Evolutionary conservation across 2,113 vertebrate genomes (phyloP), one percentile per base, ranked within the genome.

Genomic region (Microcebus ravelobensis): DNA sequence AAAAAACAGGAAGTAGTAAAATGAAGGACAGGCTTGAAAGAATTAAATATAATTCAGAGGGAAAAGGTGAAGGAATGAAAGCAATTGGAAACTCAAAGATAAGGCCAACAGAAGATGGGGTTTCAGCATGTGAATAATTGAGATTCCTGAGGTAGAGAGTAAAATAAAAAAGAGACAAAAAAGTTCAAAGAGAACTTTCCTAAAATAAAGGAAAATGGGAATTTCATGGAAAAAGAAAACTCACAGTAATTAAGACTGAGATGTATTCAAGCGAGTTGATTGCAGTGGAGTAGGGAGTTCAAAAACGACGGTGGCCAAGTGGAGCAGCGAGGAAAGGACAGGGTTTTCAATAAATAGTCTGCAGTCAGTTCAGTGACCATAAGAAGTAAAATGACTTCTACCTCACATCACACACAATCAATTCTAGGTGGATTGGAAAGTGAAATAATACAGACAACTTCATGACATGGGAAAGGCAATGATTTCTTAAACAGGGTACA

Each of bases 181-280:
- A 11, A 12, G 8, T 39, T 79, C 31, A 70, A 6, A 55, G 31
- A 86, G 65, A 87, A 63, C 39, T 42, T 87, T 48, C 14, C 27
- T 79, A 55, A 63, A 90, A 70, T 63, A 29, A 90, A 94, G 34
- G 10, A 71, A 77, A 45, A 50, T 27, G 59, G 12, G 55, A 42
- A 83, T 86, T 92, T 95, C 29, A 48, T 31, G 67, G 65, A 65
- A 91, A 87, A 92, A 87, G 61, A 84, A 87, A 90, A 90, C 20
- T 18, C 39, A 29, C 61, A 65, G 65, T 76, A 67, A 18, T n/a
- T 14, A 63, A 80, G 61, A 36, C 36, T 4, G 20, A 70, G 57
- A 29, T 77, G 2, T 59, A 55, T 55, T n/a, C 7, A 42, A 36
- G 25, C 48, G 36, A 91, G 23, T 31, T 34, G 20, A 70, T 11